These are phyloP conservation scores for Zapus hudsonius DNA, from an alignment of 2,113 vertebrate genomes.

Conservation along the genomic window DNA sequence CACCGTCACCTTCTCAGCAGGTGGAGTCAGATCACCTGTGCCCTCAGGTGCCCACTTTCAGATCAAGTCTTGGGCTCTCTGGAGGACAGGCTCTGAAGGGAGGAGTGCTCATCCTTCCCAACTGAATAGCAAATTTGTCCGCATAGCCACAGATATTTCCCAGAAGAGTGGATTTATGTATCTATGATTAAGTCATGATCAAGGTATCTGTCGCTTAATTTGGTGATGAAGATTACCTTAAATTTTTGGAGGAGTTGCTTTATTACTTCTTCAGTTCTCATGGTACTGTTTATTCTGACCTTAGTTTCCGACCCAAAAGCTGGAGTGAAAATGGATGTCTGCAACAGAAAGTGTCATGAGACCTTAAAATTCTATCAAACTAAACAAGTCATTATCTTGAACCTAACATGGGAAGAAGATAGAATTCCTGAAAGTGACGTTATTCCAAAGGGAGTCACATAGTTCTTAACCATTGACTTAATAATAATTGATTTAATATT, in stretches of 20 bases:
- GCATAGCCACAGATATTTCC: neutral
- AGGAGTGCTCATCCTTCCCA: neutral
- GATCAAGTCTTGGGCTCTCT: neutral
- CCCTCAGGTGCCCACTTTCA: neutral
- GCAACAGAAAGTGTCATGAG: neutral
- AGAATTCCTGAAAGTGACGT: neutral
- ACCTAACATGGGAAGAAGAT: neutral
- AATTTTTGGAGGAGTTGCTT: slow-evolving; percentile 94
- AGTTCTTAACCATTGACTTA: slow-evolving; percentile 15
- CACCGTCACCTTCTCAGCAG: neutral
- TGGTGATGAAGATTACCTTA: slow-evolving; percentile 87
- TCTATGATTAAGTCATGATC: neutral
- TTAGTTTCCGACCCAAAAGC: slow-evolving; percentile 92
- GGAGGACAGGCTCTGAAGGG: neutral
- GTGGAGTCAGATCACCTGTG: slow-evolving; percentile 7
- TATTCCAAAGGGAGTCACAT: neutral
- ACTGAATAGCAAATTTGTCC: neutral
- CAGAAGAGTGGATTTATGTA: neutral
- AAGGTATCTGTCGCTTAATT: neutral
- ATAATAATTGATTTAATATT: slow-evolving; percentile 19
- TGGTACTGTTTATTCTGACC: slow-evolving; percentile 90
- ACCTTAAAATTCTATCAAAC: neutral
- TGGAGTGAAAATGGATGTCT: slow-evolving; percentile 96
- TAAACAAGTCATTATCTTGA: neutral
- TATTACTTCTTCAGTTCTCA: slow-evolving; percentile 94